Conservation (phyloP, 1,140 invertebrate genomes). For the Oncopeltus fasciatus region DNA sequence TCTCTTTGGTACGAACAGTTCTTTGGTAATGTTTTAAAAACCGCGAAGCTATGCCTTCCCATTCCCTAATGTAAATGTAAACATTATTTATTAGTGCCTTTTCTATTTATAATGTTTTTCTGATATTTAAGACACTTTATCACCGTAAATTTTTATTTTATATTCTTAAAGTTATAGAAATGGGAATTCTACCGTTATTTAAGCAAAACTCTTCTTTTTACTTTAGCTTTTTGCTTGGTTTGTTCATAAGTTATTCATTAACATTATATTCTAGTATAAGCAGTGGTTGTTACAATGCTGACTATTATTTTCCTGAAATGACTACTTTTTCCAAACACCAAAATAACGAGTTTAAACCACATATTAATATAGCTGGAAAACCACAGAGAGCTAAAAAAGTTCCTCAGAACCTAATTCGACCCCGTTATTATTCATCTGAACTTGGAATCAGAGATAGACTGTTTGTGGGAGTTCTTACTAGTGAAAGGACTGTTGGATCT, state of each 20-base stretch:
- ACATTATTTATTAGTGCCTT: too few species aligned
- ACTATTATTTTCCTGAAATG: neutral
- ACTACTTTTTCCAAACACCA: neutral
- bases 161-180: too few species aligned
- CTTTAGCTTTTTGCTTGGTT: conserved; percentile 3
- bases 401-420: conserved; percentile 47
- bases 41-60: too few species aligned
- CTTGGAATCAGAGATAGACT: conserved; percentile 77
- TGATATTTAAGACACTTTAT: too few species aligned
- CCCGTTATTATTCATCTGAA: conserved; percentile 83
- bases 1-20: too few species aligned
- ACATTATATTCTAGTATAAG: neutral
- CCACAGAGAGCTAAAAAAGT: conserved; percentile 35
- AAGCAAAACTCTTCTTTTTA: neutral
- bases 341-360: conserved; percentile 39
- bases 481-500: conserved; percentile 49
- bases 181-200: neutral
- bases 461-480: conserved; percentile 70
- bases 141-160: too few species aligned
- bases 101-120: too few species aligned
- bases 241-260: conserved; percentile 6
- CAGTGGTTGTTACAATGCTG: neutral
- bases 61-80: too few species aligned
- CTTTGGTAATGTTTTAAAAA: too few species aligned
- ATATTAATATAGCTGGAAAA: conserved; percentile 38